These are phyloP conservation scores for Serranus cabrilla DNA, from an alignment of 2,797 vertebrate genomes.

Conservation along the genomic window DNA sequence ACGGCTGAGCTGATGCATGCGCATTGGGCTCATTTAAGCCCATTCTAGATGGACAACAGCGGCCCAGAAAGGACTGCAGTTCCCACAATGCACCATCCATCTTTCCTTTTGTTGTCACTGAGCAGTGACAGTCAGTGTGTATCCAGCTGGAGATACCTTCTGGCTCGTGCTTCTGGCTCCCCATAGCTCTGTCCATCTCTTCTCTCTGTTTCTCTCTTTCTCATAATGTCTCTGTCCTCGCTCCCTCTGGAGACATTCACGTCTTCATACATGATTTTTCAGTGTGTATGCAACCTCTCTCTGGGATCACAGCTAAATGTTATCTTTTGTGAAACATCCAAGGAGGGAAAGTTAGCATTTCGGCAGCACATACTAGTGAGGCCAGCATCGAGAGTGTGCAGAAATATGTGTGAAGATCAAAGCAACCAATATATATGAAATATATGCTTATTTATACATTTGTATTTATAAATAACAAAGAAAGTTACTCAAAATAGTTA, in stretches of 20 bases:
- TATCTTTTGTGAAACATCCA: neutral
- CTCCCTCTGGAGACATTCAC: conserved; percentile 74
- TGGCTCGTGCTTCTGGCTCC: conserved; percentile 65
- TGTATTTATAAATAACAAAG: neutral
- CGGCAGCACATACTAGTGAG: neutral
- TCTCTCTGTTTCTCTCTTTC: conserved; percentile 74
- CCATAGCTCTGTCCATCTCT: conserved; percentile 78
- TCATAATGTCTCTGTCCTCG: conserved; percentile 63
- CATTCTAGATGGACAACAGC: conserved; percentile 14
- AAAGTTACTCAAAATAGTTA: neutral
- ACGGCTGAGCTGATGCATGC: conserved; percentile 16
- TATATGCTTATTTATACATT: neutral
- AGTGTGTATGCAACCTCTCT: neutral
- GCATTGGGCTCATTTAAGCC: conserved; percentile 12
- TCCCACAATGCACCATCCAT: conserved; percentile 68
- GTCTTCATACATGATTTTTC: conserved; percentile 1
- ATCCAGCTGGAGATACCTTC: conserved; percentile 75
- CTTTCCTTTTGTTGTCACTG: conserved; percentile 45
- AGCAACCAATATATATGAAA: neutral
- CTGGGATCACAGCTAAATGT: neutral
- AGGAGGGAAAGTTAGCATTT: neutral
- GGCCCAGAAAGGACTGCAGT: conserved; percentile 32
- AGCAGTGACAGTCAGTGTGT: conserved; percentile 48
- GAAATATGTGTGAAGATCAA: neutral
- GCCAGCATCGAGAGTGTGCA: neutral